Percentiles rank a stretch among this genome's conserved stretches.
Evolutionary conservation across 2,113 vertebrate genomes (phyloP).

Genomic region (Cheilinus undulatus): DNA sequence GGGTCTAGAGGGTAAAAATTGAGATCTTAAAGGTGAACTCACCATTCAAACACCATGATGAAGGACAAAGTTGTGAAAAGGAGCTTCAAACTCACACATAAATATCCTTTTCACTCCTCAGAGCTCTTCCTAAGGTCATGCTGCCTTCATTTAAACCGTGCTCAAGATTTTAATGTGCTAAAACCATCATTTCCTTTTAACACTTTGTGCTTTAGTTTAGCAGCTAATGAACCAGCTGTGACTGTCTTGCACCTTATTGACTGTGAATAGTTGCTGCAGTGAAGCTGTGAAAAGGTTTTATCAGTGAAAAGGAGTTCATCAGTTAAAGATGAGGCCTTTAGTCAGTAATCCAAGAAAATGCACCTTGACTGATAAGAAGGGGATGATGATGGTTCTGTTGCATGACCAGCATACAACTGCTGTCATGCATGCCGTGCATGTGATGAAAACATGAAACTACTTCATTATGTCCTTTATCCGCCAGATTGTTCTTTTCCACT

Average conservation of each 20-base stretch:
- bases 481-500: too few relatives aligned
- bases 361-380: too few relatives aligned
- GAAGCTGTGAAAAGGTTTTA: constrained; percentile 5
- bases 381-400: too few relatives aligned
- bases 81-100: not conserved
- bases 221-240: not conserved
- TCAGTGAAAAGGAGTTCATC: not conserved
- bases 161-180: not conserved
- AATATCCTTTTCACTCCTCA: not conserved
- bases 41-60: not conserved
- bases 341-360: not conserved
- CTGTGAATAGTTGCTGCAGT: not conserved
- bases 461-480: too few relatives aligned
- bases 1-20: constrained; percentile 24
- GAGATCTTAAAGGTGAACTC: constrained; percentile 2
- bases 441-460: too few relatives aligned
- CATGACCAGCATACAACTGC: too few relatives aligned
- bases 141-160: not conserved
- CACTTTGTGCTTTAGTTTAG: constrained; percentile 3
- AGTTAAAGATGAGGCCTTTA: not conserved
- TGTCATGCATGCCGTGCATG: too few relatives aligned
- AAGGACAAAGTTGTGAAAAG: constrained; percentile 3
- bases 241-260: not conserved
- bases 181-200: not conserved
- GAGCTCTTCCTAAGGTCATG: not conserved